phyloP scores from a whole-genome alignment of 2,888 invertebrate species.

The Pegoplata infirma region DNA sequence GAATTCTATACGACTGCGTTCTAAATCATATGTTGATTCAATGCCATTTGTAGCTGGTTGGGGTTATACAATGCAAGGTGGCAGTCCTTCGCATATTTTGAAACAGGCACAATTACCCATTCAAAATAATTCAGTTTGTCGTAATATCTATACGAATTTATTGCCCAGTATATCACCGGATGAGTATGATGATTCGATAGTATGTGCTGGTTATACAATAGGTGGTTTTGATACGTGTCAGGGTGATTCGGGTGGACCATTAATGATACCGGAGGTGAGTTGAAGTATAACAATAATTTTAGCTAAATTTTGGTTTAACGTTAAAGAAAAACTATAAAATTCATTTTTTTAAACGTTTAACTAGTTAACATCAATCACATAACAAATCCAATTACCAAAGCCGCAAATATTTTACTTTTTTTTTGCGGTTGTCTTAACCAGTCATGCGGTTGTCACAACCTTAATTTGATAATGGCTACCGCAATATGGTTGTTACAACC shows the following conservation, averaged over 20 bases:
- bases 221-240: constrained; percentile 72
- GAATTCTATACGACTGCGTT: constrained; percentile 79
- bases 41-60: constrained; percentile 85
- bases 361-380: too few species aligned
- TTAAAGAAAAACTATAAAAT: too few species aligned
- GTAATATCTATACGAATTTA: constrained; percentile 68
- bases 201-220: constrained; percentile 70
- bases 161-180: constrained; percentile 63
- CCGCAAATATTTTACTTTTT: too few species aligned
- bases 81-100: constrained; percentile 82
- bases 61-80: constrained; percentile 75
- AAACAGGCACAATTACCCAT: constrained; percentile 86
- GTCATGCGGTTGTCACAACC: too few species aligned
- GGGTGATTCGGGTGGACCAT: constrained; percentile 73
- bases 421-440: too few species aligned
- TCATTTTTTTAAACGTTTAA: too few species aligned
- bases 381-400: too few species aligned
- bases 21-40: constrained; percentile 80
- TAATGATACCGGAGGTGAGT: constrained; percentile 71
- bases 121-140: constrained; percentile 81
- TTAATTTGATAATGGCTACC: too few species aligned
- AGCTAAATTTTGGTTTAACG: background rate
- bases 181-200: constrained; percentile 70
- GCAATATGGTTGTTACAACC: too few species aligned
- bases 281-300: too few species aligned